Evolutionary conservation across 2,797 vertebrate genomes (phyloP), one percentile per base, ranked within the genome.

Genomic region (Chromobotia macracanthus): DNA sequence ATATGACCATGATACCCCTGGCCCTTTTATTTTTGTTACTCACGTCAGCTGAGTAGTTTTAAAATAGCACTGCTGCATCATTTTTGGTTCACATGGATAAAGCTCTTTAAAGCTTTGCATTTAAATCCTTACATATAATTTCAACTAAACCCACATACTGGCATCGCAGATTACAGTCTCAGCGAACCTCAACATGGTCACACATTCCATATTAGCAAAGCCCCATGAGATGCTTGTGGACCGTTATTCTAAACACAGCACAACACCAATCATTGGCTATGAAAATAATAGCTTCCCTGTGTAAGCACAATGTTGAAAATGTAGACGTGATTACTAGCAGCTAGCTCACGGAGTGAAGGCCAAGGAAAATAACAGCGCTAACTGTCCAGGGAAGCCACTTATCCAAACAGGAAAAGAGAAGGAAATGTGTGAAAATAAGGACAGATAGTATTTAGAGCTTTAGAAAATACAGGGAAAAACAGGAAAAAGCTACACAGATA

Each of bases 231-330:
- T 65, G 56, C 35, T 55, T 41, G 5, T 9, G n/a, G 41, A 21
- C 5, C 55, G 51, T 81, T 76, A 41, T 71, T 85, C 38, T 84
- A 84, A 85, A 80, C 41, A 85, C 68, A 82, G 70, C 72, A 80
- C 76, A 75, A 66, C 10, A 25, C 85, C 87, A 86, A 90, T 86
- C 84, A 87, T 80, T 78, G 16, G 67, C 76, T 56, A 78, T 61
- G 72, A 77, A 88, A 90, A 85, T 89, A 86, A 93, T 90, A 81
- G 78, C 85, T 91, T 92, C 91, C 86, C 79, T 75, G 83, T 78
- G 85, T 75, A 28, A 84, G 87, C 72, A 78, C 83, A 83, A 86
- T 85, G 87, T 85, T 70, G 77, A 85, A 89, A 82, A 71, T 84
- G 85, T 89, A 28, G 28, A 28, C 28, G 28, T 83, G 86, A 91